Conservation (phyloP, 2,113 vertebrate genomes). For the Athene cunicularia region DNA sequence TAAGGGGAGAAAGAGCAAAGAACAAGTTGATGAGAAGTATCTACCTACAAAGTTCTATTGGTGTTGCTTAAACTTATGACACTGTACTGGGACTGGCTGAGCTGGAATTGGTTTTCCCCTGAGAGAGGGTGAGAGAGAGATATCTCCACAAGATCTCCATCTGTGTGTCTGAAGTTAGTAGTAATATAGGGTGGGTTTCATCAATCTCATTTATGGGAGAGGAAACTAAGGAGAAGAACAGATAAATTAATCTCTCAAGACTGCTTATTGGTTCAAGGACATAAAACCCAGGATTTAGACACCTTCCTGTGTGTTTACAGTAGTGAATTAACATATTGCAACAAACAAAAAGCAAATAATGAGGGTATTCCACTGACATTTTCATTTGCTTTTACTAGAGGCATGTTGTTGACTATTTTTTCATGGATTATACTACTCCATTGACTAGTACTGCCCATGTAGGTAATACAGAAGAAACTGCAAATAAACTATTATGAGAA, state of each 20-base stretch:
- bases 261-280: neutral
- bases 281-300: neutral
- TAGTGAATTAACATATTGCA: neutral
- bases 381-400: neutral
- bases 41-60: neutral
- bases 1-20: neutral
- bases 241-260: neutral
- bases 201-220: neutral
- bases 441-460: neutral
- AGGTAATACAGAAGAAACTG: neutral
- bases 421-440: neutral
- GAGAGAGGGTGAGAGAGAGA: neutral
- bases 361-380: neutral
- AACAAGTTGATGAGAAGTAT: neutral
- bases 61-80: neutral
- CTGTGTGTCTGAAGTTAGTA: neutral
- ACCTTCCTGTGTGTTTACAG: neutral
- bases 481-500: neutral
- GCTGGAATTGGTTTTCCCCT: no score
- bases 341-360: neutral
- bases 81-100: no score
- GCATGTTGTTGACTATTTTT: neutral
- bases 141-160: neutral
- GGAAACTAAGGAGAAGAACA: neutral
- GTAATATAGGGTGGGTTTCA: neutral